These are phyloP conservation scores for Rhineura floridana DNA, from an alignment of 2,113 vertebrate species.

Conservation along the genomic window DNA sequence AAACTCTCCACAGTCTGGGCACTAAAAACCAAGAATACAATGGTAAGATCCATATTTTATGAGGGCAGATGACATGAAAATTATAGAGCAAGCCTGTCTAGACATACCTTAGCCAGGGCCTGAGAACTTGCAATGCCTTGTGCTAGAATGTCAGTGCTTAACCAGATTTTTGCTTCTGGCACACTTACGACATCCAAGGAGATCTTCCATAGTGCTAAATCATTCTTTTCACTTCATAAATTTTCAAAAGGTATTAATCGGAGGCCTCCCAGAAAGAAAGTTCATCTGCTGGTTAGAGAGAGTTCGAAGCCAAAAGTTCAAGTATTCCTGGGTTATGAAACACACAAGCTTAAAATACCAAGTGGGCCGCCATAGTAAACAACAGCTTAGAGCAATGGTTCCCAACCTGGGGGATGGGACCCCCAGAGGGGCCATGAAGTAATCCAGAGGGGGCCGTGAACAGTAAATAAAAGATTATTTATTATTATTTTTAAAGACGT, in stretches of 20 bases:
- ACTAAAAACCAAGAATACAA: slow-evolving; percentile 19
- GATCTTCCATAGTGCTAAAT: slow-evolving; percentile 24
- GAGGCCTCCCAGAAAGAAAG: slow-evolving; percentile 49
- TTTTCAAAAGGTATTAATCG: slow-evolving; percentile 46
- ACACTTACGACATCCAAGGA: slow-evolving; percentile 28
- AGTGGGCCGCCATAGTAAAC: slow-evolving; percentile 60
- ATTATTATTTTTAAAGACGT: too few relatives aligned
- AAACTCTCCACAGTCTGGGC: not conserved
- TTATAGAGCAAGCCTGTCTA: not conserved
- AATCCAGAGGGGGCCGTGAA: too few relatives aligned
- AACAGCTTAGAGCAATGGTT: slow-evolving; percentile 14
- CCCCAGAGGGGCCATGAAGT: too few relatives aligned
- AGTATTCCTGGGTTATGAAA: slow-evolving; percentile 48
- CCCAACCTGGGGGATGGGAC: too few relatives aligned
- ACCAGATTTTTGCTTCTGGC: slow-evolving; percentile 46
- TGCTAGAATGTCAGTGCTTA: slow-evolving; percentile 39
- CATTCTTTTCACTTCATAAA: slow-evolving; percentile 47
- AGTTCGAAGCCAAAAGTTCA: slow-evolving; percentile 52
- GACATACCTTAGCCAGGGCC: slow-evolving; percentile 10
- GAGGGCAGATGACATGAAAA: slow-evolving; percentile 41
- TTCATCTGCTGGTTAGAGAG: slow-evolving; percentile 52
- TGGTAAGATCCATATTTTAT: slow-evolving; percentile 10
- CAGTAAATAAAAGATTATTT: too few relatives aligned
- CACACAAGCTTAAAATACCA: slow-evolving; percentile 46
- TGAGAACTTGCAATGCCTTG: slow-evolving; percentile 26